Base-by-base conservation (phyloP, 2,797 vertebrate genomes). In the Sebastes trivittatus region DNA sequence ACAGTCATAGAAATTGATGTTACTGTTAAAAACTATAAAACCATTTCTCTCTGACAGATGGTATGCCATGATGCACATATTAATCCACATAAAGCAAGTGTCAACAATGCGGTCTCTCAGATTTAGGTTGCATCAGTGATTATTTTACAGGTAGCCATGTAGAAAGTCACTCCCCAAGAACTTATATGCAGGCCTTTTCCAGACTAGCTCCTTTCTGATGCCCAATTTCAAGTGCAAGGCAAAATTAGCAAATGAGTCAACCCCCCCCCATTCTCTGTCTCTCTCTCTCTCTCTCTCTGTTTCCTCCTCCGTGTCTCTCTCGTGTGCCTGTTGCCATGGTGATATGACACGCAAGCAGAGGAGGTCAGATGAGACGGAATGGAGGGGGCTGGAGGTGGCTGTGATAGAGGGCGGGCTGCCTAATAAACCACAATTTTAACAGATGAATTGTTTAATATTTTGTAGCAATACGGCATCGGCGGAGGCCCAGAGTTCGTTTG, bases 241-340 rank as follows among this genome's bases (percentile, higher is more conserved):
- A 93, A 95, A 94, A 95, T 95, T 91, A 93, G 87, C 88, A 92
- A 92, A 92, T 93, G 91, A 95, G 87, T 93, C 93, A 93, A 68
- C 2, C 13, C 54, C 32, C 71, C 71, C 63, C 77, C 56, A 56
- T 65, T 64, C 77, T 27, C 36, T 46, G 8, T 29, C n/a, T 58
- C 25, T 72, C 55, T 34, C 52, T 72, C 55, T 34, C 52, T 58
- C 38, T 66, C 60, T 54, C 42, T 78, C 56, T 30, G 22, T 77
- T 81, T 82, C 80, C 78, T 86, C 85, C 77, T 78, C 77, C 61
- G 16, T 89, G 85, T 87, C 72, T 92, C 88, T 92, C 87, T 87
- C 74, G 18, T 88, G 87, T 84, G 85, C 89, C 91, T 95, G 95
- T 96, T 96, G 92, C 95, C 94, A 95, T 96, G 94, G 94, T 78